Evolutionary conservation across 2,113 vertebrate genomes (phyloP), one percentile per base, ranked within the genome.

Genomic region (Hippocampus comes): DNA sequence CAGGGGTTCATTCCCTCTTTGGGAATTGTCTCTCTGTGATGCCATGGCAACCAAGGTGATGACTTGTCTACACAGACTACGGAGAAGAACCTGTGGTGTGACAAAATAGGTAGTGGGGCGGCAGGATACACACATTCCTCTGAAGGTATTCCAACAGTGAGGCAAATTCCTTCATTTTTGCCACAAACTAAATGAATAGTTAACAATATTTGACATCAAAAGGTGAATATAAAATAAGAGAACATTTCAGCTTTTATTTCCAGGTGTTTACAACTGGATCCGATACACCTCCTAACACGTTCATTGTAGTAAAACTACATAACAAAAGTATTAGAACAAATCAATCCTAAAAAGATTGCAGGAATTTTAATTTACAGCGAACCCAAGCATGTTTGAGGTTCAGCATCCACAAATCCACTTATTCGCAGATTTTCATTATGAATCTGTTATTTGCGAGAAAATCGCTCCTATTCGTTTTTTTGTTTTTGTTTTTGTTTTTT

Each of bases 31-130:
- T 34, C 67, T 46, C 30, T 38, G 27, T 10, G 78, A 71, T 73
- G 69, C 83, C 85, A 84, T 89, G 57, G 86, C 72, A 86, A 86
- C 83, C 2, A 64, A 23, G 65, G 70, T 67, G 81, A 83, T 69
- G 70, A 78, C 72, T 12, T 68, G 66, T 70, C 69, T 68, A 70
- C 18, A 71, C 70, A 55, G 57, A 60, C n/a, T 11, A 71, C 67
- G 65, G 20, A 25, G 21, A 76, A 66, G 70, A 34, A 57, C 78
- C 68, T 66, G 43, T 48, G 14, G 64, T 25, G 72, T 46, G 74
- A 78, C 75, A 63, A 74, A 81, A 68, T 59, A 65, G 68, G 63
- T 60, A 2, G 42, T 1, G 42, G 71, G 66, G 66, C 63, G 76
- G 15, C 67, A 15, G 57, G 2, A 27, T 34, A 41, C 51, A 7